Conservation (phyloP, 1,140 invertebrate genomes). For the Drosophila varians region DNA sequence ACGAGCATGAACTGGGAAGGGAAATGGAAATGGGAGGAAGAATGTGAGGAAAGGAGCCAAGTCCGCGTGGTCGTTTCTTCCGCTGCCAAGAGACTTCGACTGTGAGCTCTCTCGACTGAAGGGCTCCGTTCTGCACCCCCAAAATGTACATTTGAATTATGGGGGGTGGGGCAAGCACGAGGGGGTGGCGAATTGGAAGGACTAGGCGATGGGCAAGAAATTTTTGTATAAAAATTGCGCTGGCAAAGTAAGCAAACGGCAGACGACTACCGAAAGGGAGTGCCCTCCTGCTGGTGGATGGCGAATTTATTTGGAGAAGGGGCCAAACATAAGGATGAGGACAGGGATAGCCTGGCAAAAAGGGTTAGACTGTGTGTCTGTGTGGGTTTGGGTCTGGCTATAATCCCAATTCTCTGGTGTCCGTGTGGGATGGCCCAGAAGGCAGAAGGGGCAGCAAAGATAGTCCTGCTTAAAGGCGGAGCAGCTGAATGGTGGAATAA, state of each 20-base stretch:
- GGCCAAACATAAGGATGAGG: slow-evolving; percentile 12
- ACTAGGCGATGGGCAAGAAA: slow-evolving; percentile 53
- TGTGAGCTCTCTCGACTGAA: slow-evolving; percentile 22
- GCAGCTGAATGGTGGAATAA: slow-evolving; percentile 9
- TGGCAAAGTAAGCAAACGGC: slow-evolving; percentile 65
- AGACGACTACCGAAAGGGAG: slow-evolving; percentile 52
- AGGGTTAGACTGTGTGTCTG: slow-evolving; percentile 36
- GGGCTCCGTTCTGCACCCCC: slow-evolving; percentile 44
- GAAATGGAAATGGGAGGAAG: neutral
- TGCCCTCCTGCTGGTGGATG: slow-evolving; percentile 26
- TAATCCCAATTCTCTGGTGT: slow-evolving; percentile 52
- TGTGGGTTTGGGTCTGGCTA: slow-evolving; percentile 20
- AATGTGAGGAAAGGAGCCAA: slow-evolving; percentile 43
- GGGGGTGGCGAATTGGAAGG: slow-evolving; percentile 2
- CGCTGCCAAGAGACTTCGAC: slow-evolving; percentile 59
- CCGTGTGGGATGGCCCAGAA: slow-evolving; percentile 43
- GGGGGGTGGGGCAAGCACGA: neutral
- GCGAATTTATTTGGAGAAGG: slow-evolving; percentile 9
- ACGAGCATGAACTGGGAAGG: slow-evolving; percentile 25
- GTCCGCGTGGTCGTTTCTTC: slow-evolving; percentile 52
- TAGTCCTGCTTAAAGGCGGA: slow-evolving; percentile 17
- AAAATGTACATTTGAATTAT: slow-evolving; percentile 38
- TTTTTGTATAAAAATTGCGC: slow-evolving; percentile 81
- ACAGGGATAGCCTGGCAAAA: slow-evolving; percentile 39
- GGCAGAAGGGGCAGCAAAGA: slow-evolving; percentile 13